Percentiles rank a stretch among this genome's conserved stretches.
Conservation (phyloP, 2,888 invertebrate genomes). For the Phaonia tiefii region DNA sequence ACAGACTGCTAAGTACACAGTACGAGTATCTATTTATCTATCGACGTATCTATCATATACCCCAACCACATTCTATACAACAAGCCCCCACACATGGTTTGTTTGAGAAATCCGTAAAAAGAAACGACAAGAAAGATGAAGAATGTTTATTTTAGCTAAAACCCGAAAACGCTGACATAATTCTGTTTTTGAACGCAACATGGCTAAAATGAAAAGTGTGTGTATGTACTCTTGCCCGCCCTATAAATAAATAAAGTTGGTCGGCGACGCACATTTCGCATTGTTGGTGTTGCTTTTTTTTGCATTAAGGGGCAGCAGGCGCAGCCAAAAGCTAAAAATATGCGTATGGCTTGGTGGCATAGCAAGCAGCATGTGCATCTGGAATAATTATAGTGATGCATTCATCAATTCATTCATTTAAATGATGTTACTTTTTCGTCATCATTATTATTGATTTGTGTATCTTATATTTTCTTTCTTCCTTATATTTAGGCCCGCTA, state of each 20-base stretch:
- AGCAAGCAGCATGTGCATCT: conserved; percentile 6
- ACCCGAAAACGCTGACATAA: conserved; percentile 51
- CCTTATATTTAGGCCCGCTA: conserved; percentile 90
- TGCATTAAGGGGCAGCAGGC: background rate
- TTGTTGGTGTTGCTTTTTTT: background rate
- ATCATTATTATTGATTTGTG: conserved; percentile 1
- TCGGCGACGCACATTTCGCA: background rate
- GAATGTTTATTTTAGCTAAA: conserved; percentile 31
- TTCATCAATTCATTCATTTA: conserved; percentile 10
- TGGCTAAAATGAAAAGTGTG: conserved; percentile 31
- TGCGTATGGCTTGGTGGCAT: background rate
- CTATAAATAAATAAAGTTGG: conserved; percentile 27
- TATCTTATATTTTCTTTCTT: conserved; percentile 12
- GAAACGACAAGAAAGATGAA: conserved; percentile 15
- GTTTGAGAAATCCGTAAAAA: conserved; percentile 19
- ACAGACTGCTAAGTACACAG: background rate
- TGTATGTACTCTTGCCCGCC: conserved; percentile 8
- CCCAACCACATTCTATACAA: conserved; percentile 9
- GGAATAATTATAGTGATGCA: conserved; percentile 36
- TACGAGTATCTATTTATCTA: too few relatives aligned
- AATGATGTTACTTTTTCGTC: background rate
- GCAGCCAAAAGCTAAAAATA: conserved; percentile 24
- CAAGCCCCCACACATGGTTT: conserved; percentile 38
- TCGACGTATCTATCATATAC: conserved; percentile 7
- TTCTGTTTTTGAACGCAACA: conserved; percentile 23